Evolutionary conservation across 2,888 invertebrate genomes (phyloP), one percentile per base, ranked within the genome.

Genomic region (Epinotia bilunana): DNA sequence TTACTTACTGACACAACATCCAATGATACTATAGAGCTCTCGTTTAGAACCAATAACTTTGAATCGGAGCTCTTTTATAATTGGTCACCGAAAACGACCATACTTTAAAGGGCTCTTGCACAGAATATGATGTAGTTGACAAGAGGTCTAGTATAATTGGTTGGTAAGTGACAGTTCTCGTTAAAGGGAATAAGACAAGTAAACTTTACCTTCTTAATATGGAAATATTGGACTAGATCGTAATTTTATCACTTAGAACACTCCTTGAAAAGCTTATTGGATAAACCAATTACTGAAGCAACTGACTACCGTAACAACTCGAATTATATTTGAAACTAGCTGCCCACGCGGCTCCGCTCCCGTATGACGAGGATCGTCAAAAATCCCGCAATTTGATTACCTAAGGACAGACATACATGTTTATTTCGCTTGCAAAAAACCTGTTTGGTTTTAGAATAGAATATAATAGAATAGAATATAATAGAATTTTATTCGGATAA

Each of bases 201-300:
- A 57, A 68, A 68, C 68, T 43, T 67, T 68, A 43, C 68, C 68
- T 68, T 68, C 23, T 58, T 68, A 58, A 43, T 58, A 68, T 68
- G 57, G 39, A 58, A 58, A 68, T 68, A 20, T 61, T 58, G 68
- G 5, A 58, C 68, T 58, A 68, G 68, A 68, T 68, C 20, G 16
- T 39, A 68, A 68, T 68, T 57, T 43, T 43, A 20, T 68, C 20
- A 58, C 33, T 61, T 33, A 61, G 33, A 11, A 67, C 68, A 68
- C 58, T 68, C 68, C 57, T 68, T 53, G 39, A 23, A 57, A 49
- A 13, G 7, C n/a, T 53, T 39, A 49, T 46, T 16, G 16, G 33
- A 33, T 28, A 28, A 61, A 9, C 9, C n/a, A 65, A 33, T 53
- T 7, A 53, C 11, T 65, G 7, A 33, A 39, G 39, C 39, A 39